phyloP scores from a whole-genome alignment of 1,140 invertebrate species.

The Zaprionus africanus region DNA sequence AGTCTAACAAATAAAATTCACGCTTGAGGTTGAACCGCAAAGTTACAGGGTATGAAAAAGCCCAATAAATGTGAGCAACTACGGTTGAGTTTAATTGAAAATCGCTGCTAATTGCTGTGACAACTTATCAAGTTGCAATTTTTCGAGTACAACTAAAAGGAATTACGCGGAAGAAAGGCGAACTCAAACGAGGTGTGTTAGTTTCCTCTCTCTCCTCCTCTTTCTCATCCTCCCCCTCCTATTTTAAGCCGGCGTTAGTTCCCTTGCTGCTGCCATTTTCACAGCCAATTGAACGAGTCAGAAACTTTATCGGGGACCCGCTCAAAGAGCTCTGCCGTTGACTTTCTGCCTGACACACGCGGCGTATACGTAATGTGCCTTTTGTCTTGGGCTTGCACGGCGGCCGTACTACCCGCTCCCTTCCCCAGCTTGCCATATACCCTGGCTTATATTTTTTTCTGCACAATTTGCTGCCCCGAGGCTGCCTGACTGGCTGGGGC shows the following conservation, averaged over 20 bases:
- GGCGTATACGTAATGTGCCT: constrained; percentile 45
- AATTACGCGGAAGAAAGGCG: neutral
- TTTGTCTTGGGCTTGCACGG: constrained; percentile 29
- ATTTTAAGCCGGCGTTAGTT: neutral
- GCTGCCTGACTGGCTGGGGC: neutral
- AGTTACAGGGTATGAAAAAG: constrained; percentile 9
- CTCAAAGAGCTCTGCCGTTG: constrained; percentile 1
- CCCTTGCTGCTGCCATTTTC: constrained; percentile 34
- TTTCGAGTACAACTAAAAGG: constrained; percentile 3
- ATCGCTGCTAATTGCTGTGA: constrained; percentile 47
- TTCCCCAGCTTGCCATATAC: neutral
- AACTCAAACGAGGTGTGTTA: neutral
- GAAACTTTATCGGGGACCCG: constrained; percentile 36
- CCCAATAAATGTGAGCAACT: neutral
- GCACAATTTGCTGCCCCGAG: constrained; percentile 30
- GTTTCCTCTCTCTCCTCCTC: neutral
- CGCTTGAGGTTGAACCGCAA: too few relatives aligned
- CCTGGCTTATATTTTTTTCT: constrained; percentile 10
- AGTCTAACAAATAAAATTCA: too few relatives aligned
- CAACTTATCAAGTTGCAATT: constrained; percentile 34
- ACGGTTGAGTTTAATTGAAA: constrained; percentile 41
- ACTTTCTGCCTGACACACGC: constrained; percentile 26
- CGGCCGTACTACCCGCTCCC: neutral
- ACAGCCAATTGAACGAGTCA: constrained; percentile 56
- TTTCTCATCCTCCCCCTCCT: neutral